phyloP scores from a whole-genome alignment of 2,888 invertebrate genomes.

The Agrochola lychnidis region DNA sequence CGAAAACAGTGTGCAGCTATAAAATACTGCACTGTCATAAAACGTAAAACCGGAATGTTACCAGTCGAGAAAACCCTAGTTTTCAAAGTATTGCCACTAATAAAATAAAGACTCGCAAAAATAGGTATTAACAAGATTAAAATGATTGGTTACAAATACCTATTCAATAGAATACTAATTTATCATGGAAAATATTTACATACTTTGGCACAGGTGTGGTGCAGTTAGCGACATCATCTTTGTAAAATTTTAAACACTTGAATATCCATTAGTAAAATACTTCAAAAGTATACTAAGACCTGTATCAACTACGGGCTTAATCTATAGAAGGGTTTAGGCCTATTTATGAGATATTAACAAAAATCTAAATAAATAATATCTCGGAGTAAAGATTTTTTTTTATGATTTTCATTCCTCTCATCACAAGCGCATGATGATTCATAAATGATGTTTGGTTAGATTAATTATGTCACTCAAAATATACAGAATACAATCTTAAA shows the following conservation, averaged over 20 bases:
- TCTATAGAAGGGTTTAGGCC: constrained; percentile 86
- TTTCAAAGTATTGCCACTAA: constrained; percentile 41
- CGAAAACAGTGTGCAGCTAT: not conserved
- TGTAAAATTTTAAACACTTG: constrained; percentile 75
- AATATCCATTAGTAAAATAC: constrained; percentile 80
- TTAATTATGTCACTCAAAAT: constrained; percentile 40
- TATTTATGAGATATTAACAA: constrained; percentile 74
- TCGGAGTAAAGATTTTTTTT: constrained; percentile 24
- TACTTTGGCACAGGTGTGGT: constrained; percentile 88
- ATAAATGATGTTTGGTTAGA: constrained; percentile 13
- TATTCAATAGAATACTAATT: constrained; percentile 74
- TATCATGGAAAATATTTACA: constrained; percentile 86
- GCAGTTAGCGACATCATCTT: constrained; percentile 79
- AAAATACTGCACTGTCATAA: not conserved
- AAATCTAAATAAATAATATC: constrained; percentile 45
- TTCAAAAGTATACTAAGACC: constrained; percentile 84
- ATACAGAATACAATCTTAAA: constrained; percentile 44
- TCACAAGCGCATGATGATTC: constrained; percentile 24
- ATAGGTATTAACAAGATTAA: constrained; percentile 69
- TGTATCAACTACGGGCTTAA: constrained; percentile 88
- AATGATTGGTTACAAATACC: constrained; percentile 67
- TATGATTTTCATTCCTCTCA: constrained; percentile 32
- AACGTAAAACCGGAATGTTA: constrained; percentile 21
- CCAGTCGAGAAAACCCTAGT: constrained; percentile 6
- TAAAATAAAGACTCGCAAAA: constrained; percentile 65